A percentile compares a stretch with the other conserved stretches of the same genome.
These are phyloP conservation scores for Lamellibrachia columna DNA, from an alignment of 2,888 invertebrate species.

Conservation along the genomic window DNA sequence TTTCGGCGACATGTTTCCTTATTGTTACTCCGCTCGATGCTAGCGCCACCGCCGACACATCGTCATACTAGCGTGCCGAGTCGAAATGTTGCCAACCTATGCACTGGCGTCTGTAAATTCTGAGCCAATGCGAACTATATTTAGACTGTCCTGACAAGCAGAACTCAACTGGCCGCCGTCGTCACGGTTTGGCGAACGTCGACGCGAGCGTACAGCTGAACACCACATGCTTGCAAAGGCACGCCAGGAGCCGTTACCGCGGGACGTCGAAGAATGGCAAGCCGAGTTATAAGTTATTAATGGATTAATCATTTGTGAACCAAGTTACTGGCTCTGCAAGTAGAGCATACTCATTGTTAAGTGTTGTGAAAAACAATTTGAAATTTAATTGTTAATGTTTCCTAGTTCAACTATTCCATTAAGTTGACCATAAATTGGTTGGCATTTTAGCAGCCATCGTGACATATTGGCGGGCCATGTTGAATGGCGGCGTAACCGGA, in stretches of 20 bases:
- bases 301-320: neutral
- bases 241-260: neutral
- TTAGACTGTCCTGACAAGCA: neutral
- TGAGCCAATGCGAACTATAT: neutral
- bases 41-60: neutral
- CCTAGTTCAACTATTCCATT: neutral
- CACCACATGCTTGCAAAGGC: neutral
- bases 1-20: conserved; percentile 24
- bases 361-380: neutral
- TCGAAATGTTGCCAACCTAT: neutral
- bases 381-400: neutral
- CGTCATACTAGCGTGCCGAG: neutral
- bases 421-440: no score
- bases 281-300: neutral
- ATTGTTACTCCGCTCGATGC: conserved; percentile 1
- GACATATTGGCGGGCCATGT: no score
- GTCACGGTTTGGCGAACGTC: neutral
- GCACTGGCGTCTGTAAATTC: neutral
- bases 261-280: neutral
- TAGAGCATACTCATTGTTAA: neutral
- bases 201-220: neutral
- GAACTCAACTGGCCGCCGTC: neutral
- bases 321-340: neutral
- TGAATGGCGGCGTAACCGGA: no score
- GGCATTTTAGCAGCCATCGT: no score